A percentile compares a stretch with the other conserved stretches of the same genome.
These are phyloP conservation scores for Seira ritae DNA, from an alignment of 2,888 invertebrate species.

Conservation along the genomic window DNA sequence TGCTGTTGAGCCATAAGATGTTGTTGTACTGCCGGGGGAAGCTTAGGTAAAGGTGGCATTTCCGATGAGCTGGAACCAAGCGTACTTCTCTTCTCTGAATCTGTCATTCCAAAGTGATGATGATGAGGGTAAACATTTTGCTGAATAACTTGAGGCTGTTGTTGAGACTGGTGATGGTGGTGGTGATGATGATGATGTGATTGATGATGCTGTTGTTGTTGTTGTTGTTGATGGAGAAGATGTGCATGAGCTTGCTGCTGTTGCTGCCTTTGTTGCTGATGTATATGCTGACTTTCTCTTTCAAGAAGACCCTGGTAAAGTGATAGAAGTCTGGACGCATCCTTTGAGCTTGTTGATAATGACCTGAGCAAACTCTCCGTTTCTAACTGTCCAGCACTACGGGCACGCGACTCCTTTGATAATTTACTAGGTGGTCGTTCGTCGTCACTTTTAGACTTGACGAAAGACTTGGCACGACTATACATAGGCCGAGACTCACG, in stretches of 20 bases:
- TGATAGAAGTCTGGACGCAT: slow-evolving; percentile 71
- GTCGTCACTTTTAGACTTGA: slow-evolving; percentile 73
- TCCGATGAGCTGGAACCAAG: slow-evolving; percentile 12
- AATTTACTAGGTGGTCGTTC: slow-evolving; percentile 72
- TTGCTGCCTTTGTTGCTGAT: slow-evolving; percentile 39
- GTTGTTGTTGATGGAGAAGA: slow-evolving; percentile 41
- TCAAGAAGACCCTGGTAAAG: slow-evolving; percentile 72
- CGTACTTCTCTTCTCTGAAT: slow-evolving; percentile 36
- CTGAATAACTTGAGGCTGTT: slow-evolving; percentile 11
- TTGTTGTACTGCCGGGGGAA: slow-evolving; percentile 48
- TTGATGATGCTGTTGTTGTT: slow-evolving; percentile 26
- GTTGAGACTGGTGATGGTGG: slow-evolving; percentile 15
- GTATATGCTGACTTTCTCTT: slow-evolving; percentile 53
- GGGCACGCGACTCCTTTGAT: slow-evolving; percentile 71
- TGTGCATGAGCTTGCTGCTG: slow-evolving; percentile 42
- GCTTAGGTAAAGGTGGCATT: slow-evolving; percentile 53
- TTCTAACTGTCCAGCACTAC: slow-evolving; percentile 73
- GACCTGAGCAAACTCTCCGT: slow-evolving; percentile 72
- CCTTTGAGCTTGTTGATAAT: slow-evolving; percentile 70
- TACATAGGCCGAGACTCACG: slow-evolving; percentile 68
- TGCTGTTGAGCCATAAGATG: slow-evolving; percentile 30
- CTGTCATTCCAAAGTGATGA: slow-evolving; percentile 28
- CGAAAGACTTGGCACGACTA: slow-evolving; percentile 73
- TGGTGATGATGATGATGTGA: slow-evolving; percentile 22
- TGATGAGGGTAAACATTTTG: slow-evolving; percentile 24